Base-by-base conservation (phyloP, 2,113 vertebrate species). In the Casuarius casuarius region DNA sequence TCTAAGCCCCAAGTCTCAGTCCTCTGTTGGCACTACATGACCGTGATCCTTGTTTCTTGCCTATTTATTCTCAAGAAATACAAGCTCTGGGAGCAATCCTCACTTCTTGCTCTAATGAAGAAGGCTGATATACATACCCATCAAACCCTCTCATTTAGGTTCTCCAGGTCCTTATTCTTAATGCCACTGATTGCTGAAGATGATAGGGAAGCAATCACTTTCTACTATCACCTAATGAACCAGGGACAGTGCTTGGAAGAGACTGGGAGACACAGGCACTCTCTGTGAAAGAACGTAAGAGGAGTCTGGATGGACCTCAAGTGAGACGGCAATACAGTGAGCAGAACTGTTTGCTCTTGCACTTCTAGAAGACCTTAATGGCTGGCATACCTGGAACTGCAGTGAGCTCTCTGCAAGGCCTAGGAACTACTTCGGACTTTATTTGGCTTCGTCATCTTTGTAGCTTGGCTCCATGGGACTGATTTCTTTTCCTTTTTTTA, bases 191-290 rank as follows among this genome's bases (percentile, higher is more conserved):
- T 91, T 95, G 94, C 96, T 70, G 76, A 49, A 86, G 92, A 94
- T 90, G 95, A 96, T 85, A 95, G 92, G 48, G 90, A 89, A 17
- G 93, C 96, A 97, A 94, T 94, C 90, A 82, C 91, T 93, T 96
- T 90, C 96, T 96, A 89, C 93, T 95, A 94, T 93, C 94, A 96
- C 95, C 90, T 96, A 96, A 96, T 95, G 96, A 96, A 75, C 89
- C 90, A 94, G 81, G 90, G 84, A 92, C 88, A 96, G 92, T 72
- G 90, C 90, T 49, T 73, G 94, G 94, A 72, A 70, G 90, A 92
- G 80, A 76, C 56, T 72, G 62, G 80, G 80, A 93, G 81, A 61
- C 54, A 67, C 15, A 84, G 89, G 42, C 80, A 8, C 71, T 85
- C 46, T 77, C 85, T 42, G 70, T 48, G 67, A 58, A 73, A 93